A percentile compares a stretch with the other conserved stretches of the same genome.
phyloP scores from a whole-genome alignment of 2,113 vertebrate species.

The human region DNA sequence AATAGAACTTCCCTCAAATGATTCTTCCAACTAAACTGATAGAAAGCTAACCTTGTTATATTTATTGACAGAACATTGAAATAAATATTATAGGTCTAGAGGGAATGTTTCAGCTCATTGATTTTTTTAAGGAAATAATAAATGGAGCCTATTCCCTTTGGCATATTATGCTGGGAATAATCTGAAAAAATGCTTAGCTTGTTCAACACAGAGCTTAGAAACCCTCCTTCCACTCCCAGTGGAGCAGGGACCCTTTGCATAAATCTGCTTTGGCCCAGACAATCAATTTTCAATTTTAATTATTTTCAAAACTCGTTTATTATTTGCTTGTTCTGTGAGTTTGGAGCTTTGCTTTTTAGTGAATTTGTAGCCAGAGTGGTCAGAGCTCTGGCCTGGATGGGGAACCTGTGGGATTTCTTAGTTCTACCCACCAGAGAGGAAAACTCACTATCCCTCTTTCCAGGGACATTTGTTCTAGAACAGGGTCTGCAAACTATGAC shows the following conservation, averaged over 20 bases:
- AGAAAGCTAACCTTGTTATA: constrained; percentile 95
- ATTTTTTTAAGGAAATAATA: constrained; percentile 91
- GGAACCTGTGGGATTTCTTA: not conserved
- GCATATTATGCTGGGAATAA: constrained; percentile 94
- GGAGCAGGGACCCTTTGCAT: constrained; percentile 88
- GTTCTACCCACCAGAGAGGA: not conserved
- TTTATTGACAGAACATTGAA: constrained; percentile 96
- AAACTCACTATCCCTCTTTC: not conserved
- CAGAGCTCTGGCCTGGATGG: constrained; percentile 43
- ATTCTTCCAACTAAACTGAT: constrained; percentile 90
- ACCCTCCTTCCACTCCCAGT: constrained; percentile 85
- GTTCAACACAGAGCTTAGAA: constrained; percentile 89
- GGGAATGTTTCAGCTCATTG: constrained; percentile 91
- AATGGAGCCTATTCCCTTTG: constrained; percentile 88
- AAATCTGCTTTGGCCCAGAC: constrained; percentile 93
- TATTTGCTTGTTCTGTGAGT: constrained; percentile 89
- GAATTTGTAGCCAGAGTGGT: constrained; percentile 55
- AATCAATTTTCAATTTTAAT: constrained; percentile 97
- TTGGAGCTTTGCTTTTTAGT: constrained; percentile 75
- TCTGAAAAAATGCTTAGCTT: constrained; percentile 95
- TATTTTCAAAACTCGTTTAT: constrained; percentile 93
- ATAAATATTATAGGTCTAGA: constrained; percentile 94
- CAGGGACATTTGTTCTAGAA: constrained; percentile 1
- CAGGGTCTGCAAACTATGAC: not conserved
- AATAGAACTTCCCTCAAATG: constrained; percentile 91